Evolutionary conservation across 2,888 invertebrate genomes (phyloP).

Genomic region (Eulithis prunata): DNA sequence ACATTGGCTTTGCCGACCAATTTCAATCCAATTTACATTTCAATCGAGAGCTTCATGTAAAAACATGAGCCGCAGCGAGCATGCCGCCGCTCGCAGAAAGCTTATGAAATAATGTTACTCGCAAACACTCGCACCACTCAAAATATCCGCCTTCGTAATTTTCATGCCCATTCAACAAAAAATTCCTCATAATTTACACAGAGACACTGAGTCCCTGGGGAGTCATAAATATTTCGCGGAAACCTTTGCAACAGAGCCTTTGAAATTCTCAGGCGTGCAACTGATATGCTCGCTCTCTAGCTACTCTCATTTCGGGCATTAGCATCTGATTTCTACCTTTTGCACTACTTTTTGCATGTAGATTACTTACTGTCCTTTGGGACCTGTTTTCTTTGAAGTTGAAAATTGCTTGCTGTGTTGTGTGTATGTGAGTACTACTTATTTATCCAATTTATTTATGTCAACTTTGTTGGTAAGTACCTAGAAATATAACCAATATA

Average conservation of each 20-base stretch:
- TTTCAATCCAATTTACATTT: conserved; percentile 78
- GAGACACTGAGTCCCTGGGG: conserved; percentile 50
- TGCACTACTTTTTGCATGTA: conserved; percentile 42
- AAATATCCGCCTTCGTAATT: conserved; percentile 43
- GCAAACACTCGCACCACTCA: conserved; percentile 46
- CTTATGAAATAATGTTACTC: conserved; percentile 72
- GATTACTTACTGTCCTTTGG: conserved; percentile 24
- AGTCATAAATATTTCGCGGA: conserved; percentile 58
- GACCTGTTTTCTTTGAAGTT: conserved; percentile 23
- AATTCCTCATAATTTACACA: conserved; percentile 57
- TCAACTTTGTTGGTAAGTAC: background rate
- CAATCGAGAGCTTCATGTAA: conserved; percentile 76
- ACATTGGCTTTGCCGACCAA: conserved; percentile 72
- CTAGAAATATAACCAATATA: too few relatives aligned
- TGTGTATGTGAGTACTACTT: background rate
- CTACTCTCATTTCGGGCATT: conserved; percentile 44
- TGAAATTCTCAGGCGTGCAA: conserved; percentile 48
- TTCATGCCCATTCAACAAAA: conserved; percentile 51
- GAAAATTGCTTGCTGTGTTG: conserved; percentile 9
- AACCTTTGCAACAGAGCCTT: conserved; percentile 48
- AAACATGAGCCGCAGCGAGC: conserved; percentile 69
- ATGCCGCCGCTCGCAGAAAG: conserved; percentile 53
- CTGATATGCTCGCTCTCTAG: conserved; percentile 45
- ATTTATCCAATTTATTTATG: background rate
- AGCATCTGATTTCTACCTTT: conserved; percentile 44